phyloP scores from a whole-genome alignment of 2,113 vertebrate species.

The Scalopus aquaticus region DNA sequence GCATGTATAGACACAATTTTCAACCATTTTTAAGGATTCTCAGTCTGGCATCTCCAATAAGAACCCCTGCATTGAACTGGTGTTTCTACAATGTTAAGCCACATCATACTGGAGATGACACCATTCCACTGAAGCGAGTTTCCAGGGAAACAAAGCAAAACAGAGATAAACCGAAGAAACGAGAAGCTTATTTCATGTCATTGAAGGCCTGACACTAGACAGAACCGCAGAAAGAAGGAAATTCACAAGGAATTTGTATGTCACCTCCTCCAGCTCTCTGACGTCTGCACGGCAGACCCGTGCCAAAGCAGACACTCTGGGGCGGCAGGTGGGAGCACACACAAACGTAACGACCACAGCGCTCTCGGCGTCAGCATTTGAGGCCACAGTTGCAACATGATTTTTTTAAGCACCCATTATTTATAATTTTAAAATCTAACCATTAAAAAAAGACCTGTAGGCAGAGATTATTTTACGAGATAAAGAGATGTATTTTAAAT shows the following conservation, averaged over 20 bases:
- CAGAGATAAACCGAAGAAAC: neutral
- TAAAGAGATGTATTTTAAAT: constrained; percentile 65
- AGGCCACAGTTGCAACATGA: neutral
- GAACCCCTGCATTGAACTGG: neutral
- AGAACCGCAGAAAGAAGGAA: constrained; percentile 1
- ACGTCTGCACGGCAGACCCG: too few species aligned
- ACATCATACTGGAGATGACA: neutral
- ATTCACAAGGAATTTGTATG: neutral
- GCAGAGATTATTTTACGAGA: constrained; percentile 57
- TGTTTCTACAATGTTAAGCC: neutral
- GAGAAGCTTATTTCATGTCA: neutral
- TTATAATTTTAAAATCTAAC: constrained; percentile 52
- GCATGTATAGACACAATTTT: neutral
- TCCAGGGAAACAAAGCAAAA: constrained; percentile 48
- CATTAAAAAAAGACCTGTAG: constrained; percentile 39
- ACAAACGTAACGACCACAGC: neutral
- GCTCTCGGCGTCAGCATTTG: constrained; percentile 20
- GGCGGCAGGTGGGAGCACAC: neutral
- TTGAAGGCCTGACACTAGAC: neutral
- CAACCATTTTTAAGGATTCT: constrained; percentile 2
- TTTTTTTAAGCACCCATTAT: constrained; percentile 11
- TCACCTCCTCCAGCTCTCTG: neutral
- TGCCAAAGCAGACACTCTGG: too few species aligned
- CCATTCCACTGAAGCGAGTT: constrained; percentile 24
- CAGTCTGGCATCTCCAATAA: neutral